Evolutionary conservation across 2,888 invertebrate species (phyloP).

Genomic region (Lucinisca nassula): DNA sequence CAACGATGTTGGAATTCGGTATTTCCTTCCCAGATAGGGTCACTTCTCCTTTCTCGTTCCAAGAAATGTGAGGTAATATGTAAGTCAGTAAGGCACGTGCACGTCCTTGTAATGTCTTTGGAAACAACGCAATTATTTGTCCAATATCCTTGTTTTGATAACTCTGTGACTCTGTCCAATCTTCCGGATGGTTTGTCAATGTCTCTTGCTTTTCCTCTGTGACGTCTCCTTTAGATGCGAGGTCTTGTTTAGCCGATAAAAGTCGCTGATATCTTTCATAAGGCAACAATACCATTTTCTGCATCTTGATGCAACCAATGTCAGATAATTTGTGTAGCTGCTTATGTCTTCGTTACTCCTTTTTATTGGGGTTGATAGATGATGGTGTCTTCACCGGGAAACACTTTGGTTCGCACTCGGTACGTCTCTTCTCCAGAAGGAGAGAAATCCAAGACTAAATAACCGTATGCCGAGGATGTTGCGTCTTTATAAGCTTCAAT

Average conservation of each 20-base stretch:
- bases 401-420: conserved; percentile 31
- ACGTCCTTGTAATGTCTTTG: background rate
- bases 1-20: conserved; percentile 7
- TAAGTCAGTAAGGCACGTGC: background rate
- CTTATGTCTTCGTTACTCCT: background rate
- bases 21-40: background rate
- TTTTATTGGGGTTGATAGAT: conserved; percentile 26
- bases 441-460: conserved; percentile 25
- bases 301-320: conserved; percentile 22
- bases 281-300: conserved; percentile 35
- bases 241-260: background rate
- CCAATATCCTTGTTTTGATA: background rate
- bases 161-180: no score
- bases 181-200: no score
- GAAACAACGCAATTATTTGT: background rate
- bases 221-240: no score
- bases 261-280: conserved; percentile 13
- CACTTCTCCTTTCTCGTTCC: conserved; percentile 20
- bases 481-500: conserved; percentile 47
- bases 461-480: background rate
- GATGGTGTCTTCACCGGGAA: conserved; percentile 14
- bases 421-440: conserved; percentile 33
- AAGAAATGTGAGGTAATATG: background rate
- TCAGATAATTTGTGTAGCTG: background rate
- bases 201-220: no score